Base-by-base conservation (phyloP, 2,888 invertebrate species). In the Eristalinus sepulchralis region DNA sequence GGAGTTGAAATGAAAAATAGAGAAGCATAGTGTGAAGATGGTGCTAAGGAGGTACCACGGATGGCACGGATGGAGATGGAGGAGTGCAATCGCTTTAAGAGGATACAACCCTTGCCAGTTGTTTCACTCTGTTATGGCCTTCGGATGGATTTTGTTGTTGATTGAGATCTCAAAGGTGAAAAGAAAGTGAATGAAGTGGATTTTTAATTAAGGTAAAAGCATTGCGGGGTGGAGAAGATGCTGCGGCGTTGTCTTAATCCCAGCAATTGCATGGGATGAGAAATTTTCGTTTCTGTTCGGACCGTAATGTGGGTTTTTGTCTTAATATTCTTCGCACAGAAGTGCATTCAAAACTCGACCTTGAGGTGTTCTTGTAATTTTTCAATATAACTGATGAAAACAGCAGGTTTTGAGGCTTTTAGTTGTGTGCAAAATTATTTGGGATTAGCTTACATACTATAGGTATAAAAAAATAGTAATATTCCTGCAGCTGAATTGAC, bases 141-240 rank as follows among this genome's bases (percentile, higher is more conserved):
- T 86, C 78, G 75, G 83, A 79, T 70, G 77, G 73, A 83, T 79
- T 78, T 67, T 79, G 57, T 60, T 79, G 73, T 83, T 83, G 86
- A 86, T 86, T 82, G 78, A 75, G 78, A 86, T 83, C 83, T 86
- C 86, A 83, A 79, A 86, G 83, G 83, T 83, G 78, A 78, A 60
- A 64, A 47, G 60, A 82, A 82, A 77, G 67, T 86, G 83, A 83
- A 79, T 79, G 70, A 78, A 86, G 83, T 78, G 73, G 78, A 83
- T 83, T 86, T 86, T 86, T 83, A 86, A 86, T 86, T 86, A 86
- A 86, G 78, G 73, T 86, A 78, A 83, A 83, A 86, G 83, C 73
- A 70, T 62, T 78, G 67, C 68, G 60, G 62, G 47, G 11, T 70
- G 27, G 20, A 47, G 47, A 1, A 2, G 39, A 39, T 47, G 47